phyloP scores from a whole-genome alignment of 2,113 vertebrate species.

The Nannospalax galili region DNA sequence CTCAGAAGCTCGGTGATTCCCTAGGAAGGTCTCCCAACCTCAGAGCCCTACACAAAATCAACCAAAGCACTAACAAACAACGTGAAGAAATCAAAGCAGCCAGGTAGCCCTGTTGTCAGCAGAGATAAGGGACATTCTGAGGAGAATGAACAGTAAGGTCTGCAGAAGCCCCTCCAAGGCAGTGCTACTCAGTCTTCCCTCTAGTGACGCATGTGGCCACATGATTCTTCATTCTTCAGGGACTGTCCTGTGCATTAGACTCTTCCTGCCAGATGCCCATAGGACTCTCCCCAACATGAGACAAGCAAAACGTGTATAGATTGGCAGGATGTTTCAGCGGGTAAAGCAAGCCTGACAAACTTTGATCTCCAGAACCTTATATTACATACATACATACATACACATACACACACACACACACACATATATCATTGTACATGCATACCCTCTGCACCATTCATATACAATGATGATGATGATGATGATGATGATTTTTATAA shows the following conservation, averaged over 20 bases:
- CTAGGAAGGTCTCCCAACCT: neutral
- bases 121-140: neutral
- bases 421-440: neutral
- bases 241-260: neutral
- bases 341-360: neutral
- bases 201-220: neutral
- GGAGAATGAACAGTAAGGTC: rapidly evolving
- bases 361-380: neutral
- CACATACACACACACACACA: neutral
- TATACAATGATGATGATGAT: no score
- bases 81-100: neutral
- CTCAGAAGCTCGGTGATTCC: neutral
- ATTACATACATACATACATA: neutral
- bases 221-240: neutral
- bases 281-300: neutral
- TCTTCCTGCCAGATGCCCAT: neutral
- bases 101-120: neutral
- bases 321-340: neutral
- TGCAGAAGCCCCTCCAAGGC: neutral
- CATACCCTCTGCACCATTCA: neutral
- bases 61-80: neutral
- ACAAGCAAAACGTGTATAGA: neutral
- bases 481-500: no score
- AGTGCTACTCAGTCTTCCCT: neutral
- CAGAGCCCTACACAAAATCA: neutral